A percentile compares a stretch with the other conserved stretches of the same genome.
These are phyloP conservation scores for Sebastes matsubarae DNA, from an alignment of 2,797 vertebrate species.

Conservation along the genomic window DNA sequence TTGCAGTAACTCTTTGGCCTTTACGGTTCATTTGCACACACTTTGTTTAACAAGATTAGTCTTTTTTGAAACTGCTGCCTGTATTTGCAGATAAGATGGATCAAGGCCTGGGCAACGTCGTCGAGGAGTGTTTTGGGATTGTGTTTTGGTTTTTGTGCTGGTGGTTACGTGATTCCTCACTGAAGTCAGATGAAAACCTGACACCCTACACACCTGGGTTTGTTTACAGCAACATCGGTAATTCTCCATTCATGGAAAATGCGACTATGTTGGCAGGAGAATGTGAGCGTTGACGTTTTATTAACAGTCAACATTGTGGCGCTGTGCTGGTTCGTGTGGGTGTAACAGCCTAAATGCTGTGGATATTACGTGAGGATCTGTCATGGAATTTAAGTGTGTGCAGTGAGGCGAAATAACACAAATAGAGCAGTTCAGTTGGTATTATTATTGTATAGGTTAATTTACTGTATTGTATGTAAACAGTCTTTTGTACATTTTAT, in stretches of 20 bases:
- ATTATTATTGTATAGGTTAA: background rate
- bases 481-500: conserved; percentile 7
- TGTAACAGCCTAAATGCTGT: background rate
- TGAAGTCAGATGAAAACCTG: background rate
- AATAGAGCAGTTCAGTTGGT: background rate
- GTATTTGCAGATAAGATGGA: background rate
- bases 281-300: conserved; percentile 6
- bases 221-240: conserved; percentile 28
- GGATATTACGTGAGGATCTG: conserved; percentile 8
- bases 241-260: conserved; percentile 50
- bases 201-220: background rate
- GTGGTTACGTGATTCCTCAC: background rate
- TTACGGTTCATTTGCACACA: background rate
- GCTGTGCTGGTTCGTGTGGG: conserved; percentile 23
- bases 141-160: background rate
- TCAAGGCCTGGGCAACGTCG: background rate
- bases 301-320: conserved; percentile 42
- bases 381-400: conserved; percentile 5
- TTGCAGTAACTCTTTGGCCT: conserved; percentile 9
- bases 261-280: conserved; percentile 1
- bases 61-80: background rate
- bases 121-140: background rate
- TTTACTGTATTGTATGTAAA: conserved; percentile 11
- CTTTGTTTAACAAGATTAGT: background rate
- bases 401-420: background rate